phyloP scores from a whole-genome alignment of 2,797 vertebrate species.

The Cirrhinus mrigala region DNA sequence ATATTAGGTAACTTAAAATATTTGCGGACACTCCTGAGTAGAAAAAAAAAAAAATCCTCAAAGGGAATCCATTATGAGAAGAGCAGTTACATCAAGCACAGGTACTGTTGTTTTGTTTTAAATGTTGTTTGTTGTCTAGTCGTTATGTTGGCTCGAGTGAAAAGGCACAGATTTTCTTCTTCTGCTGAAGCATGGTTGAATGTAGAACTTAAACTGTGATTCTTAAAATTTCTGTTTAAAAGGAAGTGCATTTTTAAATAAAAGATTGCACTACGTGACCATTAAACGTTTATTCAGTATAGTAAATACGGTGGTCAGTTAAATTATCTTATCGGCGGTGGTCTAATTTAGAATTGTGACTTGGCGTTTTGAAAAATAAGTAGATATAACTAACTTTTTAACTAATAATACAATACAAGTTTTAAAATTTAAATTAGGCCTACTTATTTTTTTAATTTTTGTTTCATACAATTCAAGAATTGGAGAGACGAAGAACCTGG shows the following conservation, averaged over 20 bases:
- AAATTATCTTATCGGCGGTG: neutral
- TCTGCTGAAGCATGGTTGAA: slow-evolving; percentile 19
- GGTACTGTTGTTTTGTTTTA: slow-evolving; percentile 9
- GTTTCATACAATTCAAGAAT: neutral
- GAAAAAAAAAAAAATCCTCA: neutral
- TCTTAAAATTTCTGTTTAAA: slow-evolving; percentile 12
- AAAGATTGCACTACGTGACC: neutral
- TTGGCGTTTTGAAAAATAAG: neutral
- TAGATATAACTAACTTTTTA: neutral
- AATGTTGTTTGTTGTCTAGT: slow-evolving; percentile 9
- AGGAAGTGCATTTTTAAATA: slow-evolving; percentile 30
- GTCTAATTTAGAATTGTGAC: neutral
- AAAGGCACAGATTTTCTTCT: slow-evolving; percentile 11
- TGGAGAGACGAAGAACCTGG: neutral
- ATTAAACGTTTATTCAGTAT: neutral
- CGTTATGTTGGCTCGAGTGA: neutral
- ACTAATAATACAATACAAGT: neutral
- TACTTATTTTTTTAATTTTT: neutral
- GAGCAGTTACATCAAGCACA: neutral
- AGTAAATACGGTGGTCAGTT: neutral
- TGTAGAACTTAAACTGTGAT: slow-evolving; percentile 20
- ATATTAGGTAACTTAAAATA: neutral
- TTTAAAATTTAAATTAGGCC: neutral
- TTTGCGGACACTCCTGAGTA: neutral
- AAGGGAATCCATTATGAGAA: neutral